phyloP scores from a whole-genome alignment of 2,888 invertebrate species.

The Caenorhabditis japonica region DNA sequence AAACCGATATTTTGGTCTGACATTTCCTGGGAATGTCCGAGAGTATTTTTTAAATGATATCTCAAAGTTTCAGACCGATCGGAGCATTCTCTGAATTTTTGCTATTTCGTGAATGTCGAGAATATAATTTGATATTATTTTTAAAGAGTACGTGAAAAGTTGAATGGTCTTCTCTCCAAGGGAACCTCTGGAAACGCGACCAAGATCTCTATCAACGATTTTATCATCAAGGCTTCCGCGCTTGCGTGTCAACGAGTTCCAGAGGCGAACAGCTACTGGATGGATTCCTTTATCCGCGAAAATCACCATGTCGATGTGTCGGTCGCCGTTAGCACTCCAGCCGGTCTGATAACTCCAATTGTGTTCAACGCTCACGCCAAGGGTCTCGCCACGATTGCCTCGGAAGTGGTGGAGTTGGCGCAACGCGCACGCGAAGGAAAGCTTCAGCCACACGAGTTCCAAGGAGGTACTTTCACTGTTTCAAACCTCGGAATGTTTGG shows the following conservation, averaged over 20 bases:
- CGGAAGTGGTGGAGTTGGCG: conserved; percentile 70
- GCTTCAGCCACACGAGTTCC: conserved; percentile 83
- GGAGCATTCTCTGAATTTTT: too few species aligned
- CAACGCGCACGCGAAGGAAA: conserved; percentile 79
- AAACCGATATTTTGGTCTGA: too few species aligned
- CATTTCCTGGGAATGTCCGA: too few species aligned
- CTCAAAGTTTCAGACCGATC: too few species aligned
- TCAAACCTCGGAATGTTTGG: conserved; percentile 84
- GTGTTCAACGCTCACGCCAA: conserved; percentile 82
- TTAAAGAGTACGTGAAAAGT: conserved; percentile 80
- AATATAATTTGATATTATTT: conserved; percentile 67
- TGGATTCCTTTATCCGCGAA: conserved; percentile 84
- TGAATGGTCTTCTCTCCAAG: conserved; percentile 76
- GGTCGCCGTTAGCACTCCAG: conserved; percentile 94
- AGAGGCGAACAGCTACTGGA: conserved; percentile 93
- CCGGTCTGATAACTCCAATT: conserved; percentile 96
- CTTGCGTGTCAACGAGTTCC: conserved; percentile 79
- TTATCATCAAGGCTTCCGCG: conserved; percentile 83
- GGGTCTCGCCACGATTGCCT: conserved; percentile 74
- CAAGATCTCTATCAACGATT: conserved; percentile 83
- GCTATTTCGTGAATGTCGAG: not conserved
- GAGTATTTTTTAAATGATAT: too few species aligned
- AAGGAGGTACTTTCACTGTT: conserved; percentile 80
- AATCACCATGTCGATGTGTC: conserved; percentile 87
- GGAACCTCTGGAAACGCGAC: conserved; percentile 62